Evolutionary conservation across 23 tunicate species (phyloP).

Genomic region (Ascidia mentula): DNA sequence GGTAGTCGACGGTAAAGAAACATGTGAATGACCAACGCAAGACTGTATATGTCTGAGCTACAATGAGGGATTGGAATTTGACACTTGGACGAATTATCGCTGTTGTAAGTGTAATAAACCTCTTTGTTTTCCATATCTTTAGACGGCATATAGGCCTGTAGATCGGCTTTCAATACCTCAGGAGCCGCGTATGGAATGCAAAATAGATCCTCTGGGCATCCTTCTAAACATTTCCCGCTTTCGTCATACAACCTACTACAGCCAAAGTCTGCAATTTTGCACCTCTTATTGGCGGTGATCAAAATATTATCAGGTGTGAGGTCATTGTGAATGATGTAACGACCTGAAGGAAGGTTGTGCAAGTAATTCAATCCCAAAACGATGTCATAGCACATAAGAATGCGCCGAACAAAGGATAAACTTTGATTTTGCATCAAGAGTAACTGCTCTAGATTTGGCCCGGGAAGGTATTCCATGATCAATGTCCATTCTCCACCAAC

Average conservation of each 20-base stretch:
- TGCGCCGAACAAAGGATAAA: not conserved
- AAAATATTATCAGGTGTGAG: not conserved
- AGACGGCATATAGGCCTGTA: not conserved
- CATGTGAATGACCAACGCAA: not conserved
- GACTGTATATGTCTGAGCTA: not conserved
- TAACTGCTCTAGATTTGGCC: not conserved
- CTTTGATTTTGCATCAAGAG: not conserved
- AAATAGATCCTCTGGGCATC: not conserved
- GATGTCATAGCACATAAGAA: not conserved
- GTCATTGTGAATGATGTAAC: not conserved
- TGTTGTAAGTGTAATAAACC: not conserved
- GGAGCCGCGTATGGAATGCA: not conserved
- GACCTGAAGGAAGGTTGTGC: slow-evolving; percentile 1
- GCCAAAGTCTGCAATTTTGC: not conserved
- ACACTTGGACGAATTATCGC: not conserved
- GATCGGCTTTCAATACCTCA: not conserved
- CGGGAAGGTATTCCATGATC: not conserved
- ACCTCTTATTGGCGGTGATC: not conserved
- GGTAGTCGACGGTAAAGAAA: not conserved
- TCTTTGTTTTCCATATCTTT: not conserved
- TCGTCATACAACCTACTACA: not conserved
- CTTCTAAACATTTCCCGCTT: not conserved
- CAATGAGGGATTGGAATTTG: not conserved
- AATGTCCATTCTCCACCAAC: not conserved
- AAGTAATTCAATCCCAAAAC: not conserved